A percentile compares a stretch with the other conserved stretches of the same genome.
These are phyloP conservation scores for Nasonia vitripennis DNA, from an alignment of 1,140 invertebrate genomes.

Conservation along the genomic window DNA sequence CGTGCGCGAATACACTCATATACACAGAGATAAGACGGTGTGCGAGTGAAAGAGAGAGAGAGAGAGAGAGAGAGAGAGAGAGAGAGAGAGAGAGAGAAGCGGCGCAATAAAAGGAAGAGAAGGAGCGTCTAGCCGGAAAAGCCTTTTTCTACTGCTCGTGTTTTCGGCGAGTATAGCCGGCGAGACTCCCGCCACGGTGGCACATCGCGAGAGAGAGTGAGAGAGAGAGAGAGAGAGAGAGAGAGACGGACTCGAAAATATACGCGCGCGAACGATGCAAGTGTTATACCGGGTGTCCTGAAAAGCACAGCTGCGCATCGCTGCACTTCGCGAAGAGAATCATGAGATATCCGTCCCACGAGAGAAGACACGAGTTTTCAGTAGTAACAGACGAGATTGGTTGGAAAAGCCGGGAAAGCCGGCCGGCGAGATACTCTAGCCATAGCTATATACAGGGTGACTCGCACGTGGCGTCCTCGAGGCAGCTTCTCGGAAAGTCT, in stretches of 20 bases:
- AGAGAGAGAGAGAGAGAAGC: too few species aligned
- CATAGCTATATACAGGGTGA: not conserved
- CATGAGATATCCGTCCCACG: too few species aligned
- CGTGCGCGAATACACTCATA: not conserved
- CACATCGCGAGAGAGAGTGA: not conserved
- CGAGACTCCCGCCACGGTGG: slow-evolving; percentile 43
- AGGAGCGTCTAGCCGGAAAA: slow-evolving; percentile 21
- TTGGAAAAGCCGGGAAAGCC: slow-evolving; percentile 6
- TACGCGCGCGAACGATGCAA: not conserved
- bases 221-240: not conserved
- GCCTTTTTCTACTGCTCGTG: slow-evolving; percentile 28
- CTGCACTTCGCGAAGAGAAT: too few species aligned
- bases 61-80: too few species aligned
- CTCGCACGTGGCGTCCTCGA: not conserved
- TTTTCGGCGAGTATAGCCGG: slow-evolving; percentile 5
- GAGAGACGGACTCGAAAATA: not conserved
- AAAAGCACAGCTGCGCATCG: not conserved
- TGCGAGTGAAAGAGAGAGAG: not conserved
- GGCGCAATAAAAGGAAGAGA: not conserved
- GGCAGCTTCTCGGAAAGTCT: not conserved
- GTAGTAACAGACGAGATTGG: slow-evolving; percentile 17
- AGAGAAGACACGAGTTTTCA: not conserved
- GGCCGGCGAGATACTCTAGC: not conserved
- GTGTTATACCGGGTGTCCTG: slow-evolving; percentile 26
- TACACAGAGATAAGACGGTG: slow-evolving; percentile 36